phyloP scores from a whole-genome alignment of 1,140 invertebrate genomes.

The Patella vulgata region DNA sequence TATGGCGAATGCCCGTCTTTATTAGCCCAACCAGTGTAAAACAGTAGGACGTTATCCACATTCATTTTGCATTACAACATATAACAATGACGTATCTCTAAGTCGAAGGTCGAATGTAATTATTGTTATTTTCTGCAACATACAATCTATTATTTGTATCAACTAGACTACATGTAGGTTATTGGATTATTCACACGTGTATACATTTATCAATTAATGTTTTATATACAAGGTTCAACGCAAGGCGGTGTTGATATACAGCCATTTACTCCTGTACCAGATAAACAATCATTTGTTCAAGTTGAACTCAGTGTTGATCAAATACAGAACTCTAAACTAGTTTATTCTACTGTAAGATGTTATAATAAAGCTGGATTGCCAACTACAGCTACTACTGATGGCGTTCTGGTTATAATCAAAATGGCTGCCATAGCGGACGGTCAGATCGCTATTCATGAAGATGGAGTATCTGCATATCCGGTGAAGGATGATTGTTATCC shows the following conservation, averaged over 20 bases:
- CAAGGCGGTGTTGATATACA: constrained; percentile 5
- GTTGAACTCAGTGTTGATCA: neutral
- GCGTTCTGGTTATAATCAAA: constrained; percentile 26
- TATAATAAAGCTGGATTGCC: constrained; percentile 35
- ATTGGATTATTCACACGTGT: too few relatives aligned
- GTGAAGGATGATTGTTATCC: constrained; percentile 17
- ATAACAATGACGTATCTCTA: too few relatives aligned
- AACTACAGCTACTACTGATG: constrained; percentile 21
- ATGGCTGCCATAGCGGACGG: neutral
- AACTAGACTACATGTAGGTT: too few relatives aligned
- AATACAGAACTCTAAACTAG: neutral
- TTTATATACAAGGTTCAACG: neutral
- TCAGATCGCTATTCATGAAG: constrained; percentile 5
- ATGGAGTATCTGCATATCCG: constrained; percentile 17
- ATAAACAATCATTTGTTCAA: neutral
- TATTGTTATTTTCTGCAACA: too few relatives aligned
- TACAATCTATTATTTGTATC: too few relatives aligned
- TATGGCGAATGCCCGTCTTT: too few relatives aligned
- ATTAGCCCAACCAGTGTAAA: too few relatives aligned
- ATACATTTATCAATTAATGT: too few relatives aligned
- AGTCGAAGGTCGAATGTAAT: too few relatives aligned
- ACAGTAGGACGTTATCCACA: neutral
- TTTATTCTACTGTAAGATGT: constrained; percentile 32
- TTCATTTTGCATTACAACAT: too few relatives aligned
- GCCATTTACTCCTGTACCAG: neutral